Conservation (phyloP, 2,888 invertebrate species). For the Apoderus coryli region DNA sequence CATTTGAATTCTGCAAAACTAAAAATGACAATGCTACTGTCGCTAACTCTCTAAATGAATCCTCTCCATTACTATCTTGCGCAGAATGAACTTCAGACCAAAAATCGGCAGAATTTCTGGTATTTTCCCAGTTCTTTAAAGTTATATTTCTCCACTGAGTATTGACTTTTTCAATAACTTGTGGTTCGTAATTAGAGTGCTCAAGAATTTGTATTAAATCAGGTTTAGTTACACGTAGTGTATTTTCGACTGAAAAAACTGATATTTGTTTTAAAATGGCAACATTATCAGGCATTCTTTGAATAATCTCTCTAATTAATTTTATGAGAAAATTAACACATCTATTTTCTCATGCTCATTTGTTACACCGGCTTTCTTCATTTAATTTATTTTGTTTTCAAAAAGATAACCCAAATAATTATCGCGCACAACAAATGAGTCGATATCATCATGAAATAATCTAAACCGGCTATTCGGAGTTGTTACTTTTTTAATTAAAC, state of each 20-base stretch:
- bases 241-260: slow-evolving; percentile 8
- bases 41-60: slow-evolving; percentile 24
- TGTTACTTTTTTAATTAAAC: slow-evolving; percentile 7
- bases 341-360: slow-evolving; percentile 9
- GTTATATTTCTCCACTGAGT: neutral
- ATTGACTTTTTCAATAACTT: slow-evolving; percentile 1
- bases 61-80: slow-evolving; percentile 30
- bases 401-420: slow-evolving; percentile 1
- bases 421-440: slow-evolving; percentile 5
- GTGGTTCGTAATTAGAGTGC: slow-evolving; percentile 5
- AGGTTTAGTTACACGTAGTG: slow-evolving; percentile 7
- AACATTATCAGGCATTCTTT: slow-evolving; percentile 11
- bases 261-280: slow-evolving; percentile 10
- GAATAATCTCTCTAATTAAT: slow-evolving; percentile 10
- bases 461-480: slow-evolving; percentile 5
- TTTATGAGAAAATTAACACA: slow-evolving; percentile 9
- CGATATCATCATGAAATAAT: slow-evolving; percentile 5
- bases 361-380: neutral
- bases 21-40: slow-evolving; percentile 12
- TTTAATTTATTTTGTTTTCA: neutral
- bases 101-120: neutral
- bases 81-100: slow-evolving; percentile 1
- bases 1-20: slow-evolving; percentile 15
- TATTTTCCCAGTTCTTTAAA: neutral
- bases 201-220: slow-evolving; percentile 5